Percentiles rank a stretch among this genome's conserved stretches.
These are phyloP conservation scores for Sternotherus odoratus DNA, from an alignment of 2,797 vertebrate genomes.

Conservation along the genomic window DNA sequence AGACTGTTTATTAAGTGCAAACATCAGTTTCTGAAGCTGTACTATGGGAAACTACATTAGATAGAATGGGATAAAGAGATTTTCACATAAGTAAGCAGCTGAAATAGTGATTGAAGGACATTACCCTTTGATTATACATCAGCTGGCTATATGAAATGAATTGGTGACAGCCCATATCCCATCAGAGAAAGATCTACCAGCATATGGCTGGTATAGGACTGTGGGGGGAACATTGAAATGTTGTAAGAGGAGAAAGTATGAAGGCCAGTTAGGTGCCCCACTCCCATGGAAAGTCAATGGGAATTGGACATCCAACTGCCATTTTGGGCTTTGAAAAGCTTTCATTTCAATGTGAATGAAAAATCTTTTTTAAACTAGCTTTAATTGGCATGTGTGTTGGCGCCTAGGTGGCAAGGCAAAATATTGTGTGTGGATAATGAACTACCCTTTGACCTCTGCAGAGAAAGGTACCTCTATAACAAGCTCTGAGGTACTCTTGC, in stretches of 20 bases:
- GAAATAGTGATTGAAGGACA: background rate
- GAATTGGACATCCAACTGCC: constrained; percentile 3
- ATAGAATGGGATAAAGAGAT: constrained; percentile 15
- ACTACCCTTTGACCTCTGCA: background rate
- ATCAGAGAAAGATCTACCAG: background rate
- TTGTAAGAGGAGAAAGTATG: background rate
- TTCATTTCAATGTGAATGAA: background rate
- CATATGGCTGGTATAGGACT: background rate
- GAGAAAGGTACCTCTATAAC: background rate
- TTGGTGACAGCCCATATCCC: background rate
- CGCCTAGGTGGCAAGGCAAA: constrained; percentile 1
- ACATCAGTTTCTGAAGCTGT: background rate
- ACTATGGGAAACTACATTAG: background rate
- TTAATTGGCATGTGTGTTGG: background rate
- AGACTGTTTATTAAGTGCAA: background rate
- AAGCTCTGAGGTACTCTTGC: background rate
- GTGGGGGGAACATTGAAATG: background rate
- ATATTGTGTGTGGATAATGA: background rate
- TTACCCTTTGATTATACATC: background rate
- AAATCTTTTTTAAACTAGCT: background rate
- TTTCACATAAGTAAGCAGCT: constrained; percentile 14
- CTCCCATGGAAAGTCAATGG: background rate
- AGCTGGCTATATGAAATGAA: background rate
- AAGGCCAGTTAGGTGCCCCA: constrained; percentile 8
- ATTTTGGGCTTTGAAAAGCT: constrained; percentile 33